Evolutionary conservation across 2,797 vertebrate species (phyloP), one percentile per base, ranked within the genome.

Genomic region (Steatocranus sp.): DNA sequence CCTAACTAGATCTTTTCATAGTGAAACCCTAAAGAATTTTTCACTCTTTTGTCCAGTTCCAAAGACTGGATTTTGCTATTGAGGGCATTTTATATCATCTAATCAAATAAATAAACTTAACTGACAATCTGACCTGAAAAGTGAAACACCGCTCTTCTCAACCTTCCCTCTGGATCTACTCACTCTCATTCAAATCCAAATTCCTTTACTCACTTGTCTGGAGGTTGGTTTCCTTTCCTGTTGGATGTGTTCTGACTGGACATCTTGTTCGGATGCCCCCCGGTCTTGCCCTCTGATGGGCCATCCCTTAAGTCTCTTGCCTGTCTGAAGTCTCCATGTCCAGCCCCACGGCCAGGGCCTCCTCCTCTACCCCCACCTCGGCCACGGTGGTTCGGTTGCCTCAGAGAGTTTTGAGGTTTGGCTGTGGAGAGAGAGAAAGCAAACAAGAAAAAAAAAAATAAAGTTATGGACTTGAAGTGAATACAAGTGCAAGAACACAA

Each of bases 351-450:
- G 48, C 94, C 85, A 1, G 85, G 51, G 2, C 91, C 88, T 15
- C 92, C 90, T 54, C 91, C 92, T 91, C 93, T 86, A 5, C 82
- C 87, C 6, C 91, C 88, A 8, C 89, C 89, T 88, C 92, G 87
- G 12, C 94, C 85, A 1, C 88, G 89, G 82, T 92, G 88, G 83
- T 88, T 92, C 3, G 94, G 95, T 86, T 95, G 95, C 90, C 94
- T 95, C 87, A 96, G 92, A 83, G 93, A 95, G 78, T 92, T 95
- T 87, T 95, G 94, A 87, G 93, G 93, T 88, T 95, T 95, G 84
- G 95, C 95, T 95, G 88, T 20, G 17, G 23, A 46, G 61, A 32
- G 17, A 81, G 36, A 43, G 27, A 81, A 46, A 66, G 75, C 46
- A 78, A 82, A 78, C 61, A 76, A 56, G 34, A 25, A 41, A 12